Base-by-base conservation (phyloP, 2,113 vertebrate genomes). In the Elgaria multicarinata region DNA sequence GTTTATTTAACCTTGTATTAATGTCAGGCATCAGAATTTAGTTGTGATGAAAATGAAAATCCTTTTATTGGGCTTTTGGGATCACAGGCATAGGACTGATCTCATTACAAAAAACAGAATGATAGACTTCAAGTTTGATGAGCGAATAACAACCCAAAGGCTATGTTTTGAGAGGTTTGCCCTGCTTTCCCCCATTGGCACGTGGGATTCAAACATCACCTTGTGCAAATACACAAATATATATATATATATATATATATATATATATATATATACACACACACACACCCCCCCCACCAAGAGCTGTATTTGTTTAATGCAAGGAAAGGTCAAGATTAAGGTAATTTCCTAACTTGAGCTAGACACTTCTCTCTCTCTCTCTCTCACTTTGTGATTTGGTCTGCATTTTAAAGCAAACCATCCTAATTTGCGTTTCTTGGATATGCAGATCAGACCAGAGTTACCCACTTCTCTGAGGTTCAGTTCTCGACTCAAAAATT, bases 1-100 rank as follows among this genome's bases (percentile, higher is more conserved):
- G 95, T 95, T 96, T 96, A 95, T 96, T 96, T 96, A 96, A 96
- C 93, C 96, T 94, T 76, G 92, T 82, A 96, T 93, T 96, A 96
- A 96, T 96, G 96, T 91, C 96, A 93, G 92, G 83, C 89, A 85
- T 90, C 71, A 87, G 93, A 95, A 95, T 94, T 90, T 75, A 90
- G 93, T 95, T 94, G 92, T 91, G 92, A 87, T 83, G 94, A 93
- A 96, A 97, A 96, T 93, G 88, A 93, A 89, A 97, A 95, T 90
- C 91, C 83, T 87, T 95, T 62, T 94, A 90, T 94, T 96, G 96
- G 95, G 96, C 93, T 96, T 95, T 95, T 87, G 50, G 83, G 93
- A 93, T 91, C 94, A 91, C 75, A 83, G 69, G 94, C 74, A 91
- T 77, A 87, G 89, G 90, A 85, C 8, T 90, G 93, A 93, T 94